These are phyloP conservation scores for Ataeniobius toweri DNA, from an alignment of 2,797 vertebrate genomes.

Conservation along the genomic window DNA sequence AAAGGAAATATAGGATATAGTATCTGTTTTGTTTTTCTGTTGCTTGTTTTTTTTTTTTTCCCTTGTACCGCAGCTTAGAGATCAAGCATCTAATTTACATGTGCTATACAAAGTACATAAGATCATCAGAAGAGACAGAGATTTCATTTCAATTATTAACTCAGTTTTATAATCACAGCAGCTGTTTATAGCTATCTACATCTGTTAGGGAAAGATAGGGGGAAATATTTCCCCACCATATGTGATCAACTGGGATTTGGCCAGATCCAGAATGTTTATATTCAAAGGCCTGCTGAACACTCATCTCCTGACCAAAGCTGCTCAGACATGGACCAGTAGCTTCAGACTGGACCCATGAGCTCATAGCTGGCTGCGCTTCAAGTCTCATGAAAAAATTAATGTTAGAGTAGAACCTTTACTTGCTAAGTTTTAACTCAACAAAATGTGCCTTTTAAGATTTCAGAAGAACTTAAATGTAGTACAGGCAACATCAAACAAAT, in stretches of 20 bases:
- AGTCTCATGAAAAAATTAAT: no score
- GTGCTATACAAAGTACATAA: not conserved
- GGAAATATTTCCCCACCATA: slow-evolving; percentile 66
- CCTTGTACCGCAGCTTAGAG: not conserved
- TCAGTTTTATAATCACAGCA: not conserved
- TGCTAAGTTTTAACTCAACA: no score
- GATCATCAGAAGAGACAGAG: slow-evolving; percentile 33
- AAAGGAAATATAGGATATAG: not conserved
- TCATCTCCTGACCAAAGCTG: slow-evolving; percentile 20
- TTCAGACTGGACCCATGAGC: slow-evolving; percentile 13
- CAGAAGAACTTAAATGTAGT: not conserved
- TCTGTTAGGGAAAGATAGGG: slow-evolving; percentile 48
- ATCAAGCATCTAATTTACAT: not conserved
- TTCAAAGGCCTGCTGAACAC: slow-evolving; percentile 29
- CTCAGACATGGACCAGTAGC: slow-evolving; percentile 37
- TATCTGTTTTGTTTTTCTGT: not conserved
- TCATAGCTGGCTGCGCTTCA: not conserved
- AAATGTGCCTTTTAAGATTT: not conserved
- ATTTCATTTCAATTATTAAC: not conserved
- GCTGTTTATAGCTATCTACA: slow-evolving; percentile 35
- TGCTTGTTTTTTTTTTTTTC: no score
- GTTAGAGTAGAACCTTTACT: not conserved
- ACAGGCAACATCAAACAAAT: not conserved
- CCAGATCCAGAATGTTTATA: slow-evolving; percentile 33
- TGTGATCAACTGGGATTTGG: slow-evolving; percentile 65